Conservation (phyloP, 2,797 vertebrate genomes). For the Poeciliopsis turneri region DNA sequence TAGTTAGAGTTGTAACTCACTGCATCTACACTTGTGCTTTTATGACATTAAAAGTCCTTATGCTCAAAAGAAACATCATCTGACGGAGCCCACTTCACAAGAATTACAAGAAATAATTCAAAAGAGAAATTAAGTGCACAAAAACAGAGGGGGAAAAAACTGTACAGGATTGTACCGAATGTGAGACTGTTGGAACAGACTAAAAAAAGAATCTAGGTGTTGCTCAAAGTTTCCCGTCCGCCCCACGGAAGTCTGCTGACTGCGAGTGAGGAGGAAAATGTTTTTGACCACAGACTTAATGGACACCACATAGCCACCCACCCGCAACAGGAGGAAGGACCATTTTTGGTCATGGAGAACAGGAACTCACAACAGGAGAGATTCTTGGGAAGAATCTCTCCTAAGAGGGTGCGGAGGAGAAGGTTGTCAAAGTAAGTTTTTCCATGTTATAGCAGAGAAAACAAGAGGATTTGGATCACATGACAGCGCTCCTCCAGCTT, state of each 20-base stretch:
- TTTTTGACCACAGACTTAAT: constrained; percentile 64
- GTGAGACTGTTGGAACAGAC: constrained; percentile 14
- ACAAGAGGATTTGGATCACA: constrained; percentile 52
- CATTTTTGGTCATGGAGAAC: constrained; percentile 61
- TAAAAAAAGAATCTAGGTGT: constrained; percentile 8
- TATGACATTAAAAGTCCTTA: constrained; percentile 42
- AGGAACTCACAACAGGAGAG: constrained; percentile 54
- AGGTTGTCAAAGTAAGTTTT: constrained; percentile 58
- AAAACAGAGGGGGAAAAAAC: constrained; percentile 18
- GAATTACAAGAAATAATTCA: constrained; percentile 41
- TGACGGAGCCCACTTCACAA: constrained; percentile 14
- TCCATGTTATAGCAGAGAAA: constrained; percentile 74
- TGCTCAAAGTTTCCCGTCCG: constrained; percentile 53
- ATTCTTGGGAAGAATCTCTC: constrained; percentile 61
- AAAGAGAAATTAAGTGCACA: constrained; percentile 29
- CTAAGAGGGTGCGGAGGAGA: constrained; percentile 29
- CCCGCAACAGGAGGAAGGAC: constrained; percentile 56
- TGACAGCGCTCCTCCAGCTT: constrained; percentile 50
- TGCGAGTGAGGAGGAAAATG: constrained; percentile 59
- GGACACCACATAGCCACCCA: constrained; percentile 56
- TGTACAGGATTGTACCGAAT: constrained; percentile 46
- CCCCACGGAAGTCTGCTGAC: constrained; percentile 40
- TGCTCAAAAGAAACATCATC: constrained; percentile 31
- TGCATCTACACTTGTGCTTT: constrained; percentile 45
- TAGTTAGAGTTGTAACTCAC: constrained; percentile 42